Conservation (phyloP, 2,797 vertebrate species). For the Brotogeris chrysoptera region DNA sequence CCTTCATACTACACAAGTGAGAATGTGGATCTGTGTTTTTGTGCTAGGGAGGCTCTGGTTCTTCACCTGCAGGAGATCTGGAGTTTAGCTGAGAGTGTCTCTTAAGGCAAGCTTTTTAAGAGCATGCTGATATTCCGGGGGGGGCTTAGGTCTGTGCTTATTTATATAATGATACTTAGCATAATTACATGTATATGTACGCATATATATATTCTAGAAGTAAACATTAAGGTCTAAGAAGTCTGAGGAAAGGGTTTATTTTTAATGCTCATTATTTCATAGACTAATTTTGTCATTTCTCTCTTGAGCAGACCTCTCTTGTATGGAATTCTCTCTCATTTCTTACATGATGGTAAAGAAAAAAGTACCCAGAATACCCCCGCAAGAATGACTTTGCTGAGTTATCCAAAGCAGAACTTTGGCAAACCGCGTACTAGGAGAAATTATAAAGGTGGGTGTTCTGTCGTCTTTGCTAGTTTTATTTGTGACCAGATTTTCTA, state of each 20-base stretch:
- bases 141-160: background rate
- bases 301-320: constrained; percentile 86
- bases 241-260: background rate
- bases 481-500: background rate
- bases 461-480: background rate
- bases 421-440: constrained; percentile 13
- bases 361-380: constrained; percentile 71
- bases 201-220: background rate
- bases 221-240: background rate
- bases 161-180: background rate
- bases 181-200: background rate
- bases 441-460: constrained; percentile 51
- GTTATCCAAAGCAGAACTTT: constrained; percentile 18
- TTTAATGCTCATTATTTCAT: background rate
- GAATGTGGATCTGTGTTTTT: background rate
- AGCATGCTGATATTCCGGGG: background rate
- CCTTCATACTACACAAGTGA: accelerated
- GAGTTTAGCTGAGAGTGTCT: background rate
- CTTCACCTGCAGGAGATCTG: background rate
- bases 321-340: constrained; percentile 89
- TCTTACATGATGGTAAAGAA: constrained; percentile 77
- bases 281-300: constrained; percentile 7
- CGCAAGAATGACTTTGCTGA: constrained; percentile 67
- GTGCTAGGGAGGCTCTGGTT: accelerated
- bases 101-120: background rate